Evolutionary conservation across 1,140 invertebrate species (phyloP).

Genomic region (Leucophenga varia): DNA sequence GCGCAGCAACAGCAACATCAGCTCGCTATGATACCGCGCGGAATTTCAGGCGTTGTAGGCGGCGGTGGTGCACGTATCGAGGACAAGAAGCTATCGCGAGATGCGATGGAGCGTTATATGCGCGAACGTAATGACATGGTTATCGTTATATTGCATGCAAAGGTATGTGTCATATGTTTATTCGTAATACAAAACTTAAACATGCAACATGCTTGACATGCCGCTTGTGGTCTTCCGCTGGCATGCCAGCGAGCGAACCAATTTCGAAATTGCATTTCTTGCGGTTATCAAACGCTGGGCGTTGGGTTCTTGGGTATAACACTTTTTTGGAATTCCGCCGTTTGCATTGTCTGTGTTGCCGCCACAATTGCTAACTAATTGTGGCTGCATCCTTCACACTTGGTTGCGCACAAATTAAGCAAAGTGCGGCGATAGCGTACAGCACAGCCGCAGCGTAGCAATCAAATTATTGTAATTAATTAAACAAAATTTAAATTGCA

Average conservation of each 20-base stretch:
- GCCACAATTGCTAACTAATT: conserved; percentile 8
- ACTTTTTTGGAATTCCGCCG: no score
- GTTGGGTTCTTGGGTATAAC: no score
- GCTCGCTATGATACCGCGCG: conserved; percentile 33
- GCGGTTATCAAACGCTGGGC: no score
- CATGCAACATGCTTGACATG: no score
- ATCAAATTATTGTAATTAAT: conserved; percentile 53
- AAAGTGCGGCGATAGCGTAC: conserved; percentile 16
- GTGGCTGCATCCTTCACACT: conserved; percentile 47
- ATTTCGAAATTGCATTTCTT: no score
- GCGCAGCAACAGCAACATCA: conserved; percentile 48
- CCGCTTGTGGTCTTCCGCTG: conserved; percentile 8
- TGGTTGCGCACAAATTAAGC: conserved; percentile 46
- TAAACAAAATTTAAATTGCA: conserved; percentile 48
- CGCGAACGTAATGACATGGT: conserved; percentile 93
- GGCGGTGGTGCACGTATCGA: conserved; percentile 62
- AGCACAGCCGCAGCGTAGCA: conserved; percentile 7
- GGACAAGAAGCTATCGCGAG: conserved; percentile 83
- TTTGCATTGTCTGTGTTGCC: no score
- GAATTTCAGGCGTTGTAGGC: conserved; percentile 37
- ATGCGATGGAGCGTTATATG: conserved; percentile 95
- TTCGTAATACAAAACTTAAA: not conserved
- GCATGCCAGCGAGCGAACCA: no score
- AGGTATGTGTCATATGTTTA: conserved; percentile 58
- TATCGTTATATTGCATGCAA: conserved; percentile 96